Evolutionary conservation across 2,888 invertebrate species (phyloP).

Genomic region (Drosophila paramelanica): DNA sequence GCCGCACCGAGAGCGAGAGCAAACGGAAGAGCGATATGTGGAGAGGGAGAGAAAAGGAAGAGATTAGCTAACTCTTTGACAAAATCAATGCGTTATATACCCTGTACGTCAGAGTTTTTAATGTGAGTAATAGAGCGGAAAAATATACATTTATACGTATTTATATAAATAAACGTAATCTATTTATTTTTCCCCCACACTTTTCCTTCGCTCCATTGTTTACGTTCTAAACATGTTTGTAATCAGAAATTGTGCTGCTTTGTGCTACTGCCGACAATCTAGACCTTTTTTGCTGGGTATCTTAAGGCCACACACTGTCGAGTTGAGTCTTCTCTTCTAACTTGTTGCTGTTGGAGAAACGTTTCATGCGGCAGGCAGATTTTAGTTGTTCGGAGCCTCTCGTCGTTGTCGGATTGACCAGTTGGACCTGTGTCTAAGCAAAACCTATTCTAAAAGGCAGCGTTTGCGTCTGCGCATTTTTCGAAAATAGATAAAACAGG

Average conservation of each 20-base stretch:
- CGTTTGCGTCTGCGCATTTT: constrained; percentile 18
- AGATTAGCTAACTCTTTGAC: neutral
- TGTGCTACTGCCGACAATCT: neutral
- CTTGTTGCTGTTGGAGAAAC: constrained; percentile 20
- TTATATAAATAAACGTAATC: neutral
- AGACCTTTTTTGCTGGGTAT: constrained; percentile 21
- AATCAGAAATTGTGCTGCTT: neutral
- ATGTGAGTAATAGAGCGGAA: neutral
- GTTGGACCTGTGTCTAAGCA: constrained; percentile 1
- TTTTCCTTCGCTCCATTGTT: too few relatives aligned
- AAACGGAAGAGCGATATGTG: neutral
- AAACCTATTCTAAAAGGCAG: neutral
- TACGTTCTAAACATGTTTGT: neutral
- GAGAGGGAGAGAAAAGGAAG: neutral
- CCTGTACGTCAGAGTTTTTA: neutral
- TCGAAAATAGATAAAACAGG: constrained; percentile 13
- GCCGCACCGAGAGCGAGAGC: neutral
- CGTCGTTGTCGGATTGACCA: constrained; percentile 39
- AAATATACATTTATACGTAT: neutral
- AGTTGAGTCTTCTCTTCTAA: neutral
- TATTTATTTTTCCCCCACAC: too few relatives aligned
- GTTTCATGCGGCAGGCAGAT: constrained; percentile 27
- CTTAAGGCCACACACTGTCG: neutral
- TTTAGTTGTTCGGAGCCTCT: constrained; percentile 55
- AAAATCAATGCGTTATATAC: constrained; percentile 19